Percentiles rank a stretch among this genome's conserved stretches.
Evolutionary conservation across 2,113 vertebrate species (phyloP).

Genomic region (Okapia johnstoni): DNA sequence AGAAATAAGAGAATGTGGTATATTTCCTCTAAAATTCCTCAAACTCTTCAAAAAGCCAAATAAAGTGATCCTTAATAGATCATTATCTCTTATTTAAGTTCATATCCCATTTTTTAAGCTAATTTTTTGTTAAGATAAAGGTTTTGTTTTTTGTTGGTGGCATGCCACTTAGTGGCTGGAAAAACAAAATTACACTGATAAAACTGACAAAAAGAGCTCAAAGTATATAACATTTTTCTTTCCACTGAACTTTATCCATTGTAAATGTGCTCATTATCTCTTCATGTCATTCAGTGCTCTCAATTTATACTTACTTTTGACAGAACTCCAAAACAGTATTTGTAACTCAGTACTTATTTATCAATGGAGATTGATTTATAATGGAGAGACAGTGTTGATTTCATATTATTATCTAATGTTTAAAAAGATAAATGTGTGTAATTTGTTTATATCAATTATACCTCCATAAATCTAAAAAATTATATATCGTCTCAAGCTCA

Average conservation of each 20-base stretch:
- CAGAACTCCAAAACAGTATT: slow-evolving; percentile 13
- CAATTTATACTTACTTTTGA: slow-evolving; percentile 1
- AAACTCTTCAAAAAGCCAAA: neutral
- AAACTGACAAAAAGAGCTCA: neutral
- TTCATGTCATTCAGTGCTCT: neutral
- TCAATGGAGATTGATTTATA: slow-evolving; percentile 44
- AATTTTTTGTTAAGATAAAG: neutral
- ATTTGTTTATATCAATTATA: neutral
- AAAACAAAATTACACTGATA: neutral
- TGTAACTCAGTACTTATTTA: slow-evolving; percentile 11
- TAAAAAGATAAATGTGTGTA: slow-evolving; percentile 43
- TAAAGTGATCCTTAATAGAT: neutral
- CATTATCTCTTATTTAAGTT: neutral
- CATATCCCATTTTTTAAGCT: neutral
- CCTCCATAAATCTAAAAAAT: neutral
- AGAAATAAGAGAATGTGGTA: neutral
- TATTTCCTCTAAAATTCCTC: neutral
- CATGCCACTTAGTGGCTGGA: neutral
- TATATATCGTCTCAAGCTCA: neutral
- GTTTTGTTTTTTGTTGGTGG: neutral
- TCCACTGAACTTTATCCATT: neutral
- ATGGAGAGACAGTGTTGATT: slow-evolving; percentile 1
- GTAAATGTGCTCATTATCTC: neutral
- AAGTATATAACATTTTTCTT: neutral
- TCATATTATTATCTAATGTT: slow-evolving; percentile 49